Conservation (phyloP, 2,797 vertebrate species). For the Myioborus melanocephalus region DNA sequence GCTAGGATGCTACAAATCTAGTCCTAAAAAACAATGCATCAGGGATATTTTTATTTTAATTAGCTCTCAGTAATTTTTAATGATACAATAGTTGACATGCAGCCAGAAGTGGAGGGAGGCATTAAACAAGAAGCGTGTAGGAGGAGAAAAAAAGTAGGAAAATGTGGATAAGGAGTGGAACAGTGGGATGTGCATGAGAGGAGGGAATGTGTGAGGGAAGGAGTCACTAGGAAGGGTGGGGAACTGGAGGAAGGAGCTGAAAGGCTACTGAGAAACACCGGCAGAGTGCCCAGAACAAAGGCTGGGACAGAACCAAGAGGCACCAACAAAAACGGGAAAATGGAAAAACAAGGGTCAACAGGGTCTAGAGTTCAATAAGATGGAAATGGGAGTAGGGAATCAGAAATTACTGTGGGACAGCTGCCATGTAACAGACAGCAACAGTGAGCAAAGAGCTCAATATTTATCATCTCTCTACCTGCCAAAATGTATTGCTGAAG, state of each 20-base stretch:
- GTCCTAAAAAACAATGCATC: background rate
- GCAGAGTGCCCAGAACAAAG: background rate
- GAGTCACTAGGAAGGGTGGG: background rate
- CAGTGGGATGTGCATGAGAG: background rate
- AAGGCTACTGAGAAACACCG: background rate
- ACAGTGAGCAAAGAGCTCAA: background rate
- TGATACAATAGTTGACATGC: background rate
- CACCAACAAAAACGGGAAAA: background rate
- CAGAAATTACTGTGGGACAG: background rate
- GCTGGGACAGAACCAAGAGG: background rate
- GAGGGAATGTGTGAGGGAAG: background rate
- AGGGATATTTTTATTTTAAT: background rate
- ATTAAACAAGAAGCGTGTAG: background rate
- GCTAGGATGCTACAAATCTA: background rate
- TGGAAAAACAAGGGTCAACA: background rate
- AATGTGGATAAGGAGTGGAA: background rate
- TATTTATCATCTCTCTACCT: background rate
- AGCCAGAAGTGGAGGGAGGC: background rate
- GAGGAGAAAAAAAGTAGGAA: background rate
- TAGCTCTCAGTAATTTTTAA: background rate
- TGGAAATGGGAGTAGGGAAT: background rate
- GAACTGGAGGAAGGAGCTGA: background rate
- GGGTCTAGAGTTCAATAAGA: background rate
- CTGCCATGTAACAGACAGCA: background rate
- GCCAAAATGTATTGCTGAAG: background rate